Conservation (phyloP, 2,797 vertebrate genomes). For the Oophaga sylvatica region DNA sequence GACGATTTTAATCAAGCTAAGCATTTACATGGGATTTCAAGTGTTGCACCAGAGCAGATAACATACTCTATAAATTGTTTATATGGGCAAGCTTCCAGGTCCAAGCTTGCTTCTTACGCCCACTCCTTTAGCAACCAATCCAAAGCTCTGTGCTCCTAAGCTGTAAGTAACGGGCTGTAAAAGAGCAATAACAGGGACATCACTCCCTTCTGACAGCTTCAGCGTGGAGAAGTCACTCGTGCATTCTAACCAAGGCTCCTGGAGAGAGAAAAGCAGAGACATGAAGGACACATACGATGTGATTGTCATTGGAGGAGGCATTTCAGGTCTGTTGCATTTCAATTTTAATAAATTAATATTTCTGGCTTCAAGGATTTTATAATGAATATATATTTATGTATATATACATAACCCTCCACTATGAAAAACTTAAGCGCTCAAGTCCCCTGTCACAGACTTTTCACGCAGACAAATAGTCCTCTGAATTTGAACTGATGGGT, state of each 20-base stretch:
- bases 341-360: not conserved
- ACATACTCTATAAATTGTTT: not conserved
- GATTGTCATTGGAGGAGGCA: slow-evolving; percentile 56
- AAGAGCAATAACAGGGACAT: not conserved
- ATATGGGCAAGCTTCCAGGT: slow-evolving; percentile 24
- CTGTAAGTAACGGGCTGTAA: slow-evolving; percentile 17
- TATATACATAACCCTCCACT: not conserved
- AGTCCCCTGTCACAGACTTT: too few relatives aligned
- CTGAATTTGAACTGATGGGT: too few relatives aligned
- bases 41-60: slow-evolving; percentile 21
- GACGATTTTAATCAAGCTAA: not conserved
- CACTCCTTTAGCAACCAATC: slow-evolving; percentile 15
- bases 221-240: not conserved
- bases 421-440: too few relatives aligned
- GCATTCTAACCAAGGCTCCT: not conserved
- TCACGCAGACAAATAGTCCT: too few relatives aligned
- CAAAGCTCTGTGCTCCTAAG: not conserved
- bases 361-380: not conserved
- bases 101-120: not conserved
- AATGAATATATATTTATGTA: not conserved
- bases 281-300: slow-evolving; percentile 46
- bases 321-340: slow-evolving; percentile 44
- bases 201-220: not conserved
- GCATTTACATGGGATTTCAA: not conserved
- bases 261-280: not conserved